Evolutionary conservation across 53 echinoderm and acorn worm species (phyloP), one percentile per base, ranked within the genome.

Genomic region (Echinarachnius parma): DNA sequence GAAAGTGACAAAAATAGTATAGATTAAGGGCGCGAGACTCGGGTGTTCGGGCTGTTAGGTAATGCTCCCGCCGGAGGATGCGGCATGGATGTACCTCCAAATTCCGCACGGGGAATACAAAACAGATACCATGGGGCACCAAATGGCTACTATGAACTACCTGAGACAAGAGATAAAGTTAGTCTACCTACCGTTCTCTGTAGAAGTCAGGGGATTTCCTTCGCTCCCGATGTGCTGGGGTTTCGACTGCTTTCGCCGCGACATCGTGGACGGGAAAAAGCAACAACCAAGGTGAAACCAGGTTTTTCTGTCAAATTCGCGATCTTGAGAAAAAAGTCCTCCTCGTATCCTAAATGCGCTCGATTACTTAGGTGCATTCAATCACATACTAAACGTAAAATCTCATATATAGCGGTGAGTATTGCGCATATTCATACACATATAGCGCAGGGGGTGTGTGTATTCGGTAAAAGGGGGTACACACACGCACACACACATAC

Each of bases 241-340:
- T 78, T 91, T 91, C 62, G 91, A 83, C 86, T 91, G 91, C 84
- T 91, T 91, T 70, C 91, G 85, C 69, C 91, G 83, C 77, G 91
- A 91, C 91, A 91, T 91, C 74, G 26, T 72, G 74, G 74, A 72
- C 74, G 74, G 74, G 55, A 72, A 72, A 72, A 72, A 72, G 74
- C 74, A 57, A 57, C 74, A 57, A 36, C 57, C 56, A 72, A 56
- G 74, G 74, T 72, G 74, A 72, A 72, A 72, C 74, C 56, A 56
- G 74, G 74, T 56, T 72, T 72, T 72, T 72, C 74, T 72, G 56
- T 72, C 55, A 72, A 72, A 72, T 68, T 52, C 53, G 57, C 74
- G 74, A 72, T 72, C 74, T 72, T 56, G 50, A 28, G 52, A 68
- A 68, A 68, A 72, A 72, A 72, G 74, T 72, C 74, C 57, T 72